phyloP scores from a whole-genome alignment of 2,888 invertebrate species.

The Tachina fera region DNA sequence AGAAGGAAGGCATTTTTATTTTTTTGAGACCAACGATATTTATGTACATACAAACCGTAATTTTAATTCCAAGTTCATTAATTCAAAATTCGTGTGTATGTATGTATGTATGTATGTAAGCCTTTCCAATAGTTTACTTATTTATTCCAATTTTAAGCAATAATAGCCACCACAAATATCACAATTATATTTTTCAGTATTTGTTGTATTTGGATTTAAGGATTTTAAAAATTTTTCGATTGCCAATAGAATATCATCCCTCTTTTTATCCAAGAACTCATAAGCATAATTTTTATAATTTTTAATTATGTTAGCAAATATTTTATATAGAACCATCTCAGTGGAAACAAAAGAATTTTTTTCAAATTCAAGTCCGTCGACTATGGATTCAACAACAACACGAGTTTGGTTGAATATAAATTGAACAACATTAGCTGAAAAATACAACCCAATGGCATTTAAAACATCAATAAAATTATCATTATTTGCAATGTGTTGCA shows the following conservation, averaged over 20 bases:
- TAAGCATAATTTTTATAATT: conserved; percentile 73
- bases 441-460: conserved; percentile 73
- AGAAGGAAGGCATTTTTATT: no score
- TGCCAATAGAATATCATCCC: conserved; percentile 62
- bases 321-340: conserved; percentile 76
- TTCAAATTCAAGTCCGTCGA: conserved; percentile 62
- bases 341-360: conserved; percentile 76
- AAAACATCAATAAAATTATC: conserved; percentile 76
- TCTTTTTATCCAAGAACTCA: conserved; percentile 72
- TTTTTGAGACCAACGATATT: no score
- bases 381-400: conserved; percentile 75
- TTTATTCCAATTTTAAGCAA: conserved; percentile 33
- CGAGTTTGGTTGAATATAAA: conserved; percentile 75
- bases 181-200: conserved; percentile 51
- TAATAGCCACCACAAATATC: conserved; percentile 62
- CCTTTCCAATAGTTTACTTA: no score
- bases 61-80: no score
- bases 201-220: conserved; percentile 53
- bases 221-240: conserved; percentile 67
- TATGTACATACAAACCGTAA: no score
- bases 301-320: conserved; percentile 75
- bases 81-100: no score
- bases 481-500: conserved; percentile 75
- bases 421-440: conserved; percentile 72
- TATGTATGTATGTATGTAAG: no score